These are phyloP conservation scores for Alitta virens DNA, from an alignment of 2,888 invertebrate genomes.

Conservation along the genomic window DNA sequence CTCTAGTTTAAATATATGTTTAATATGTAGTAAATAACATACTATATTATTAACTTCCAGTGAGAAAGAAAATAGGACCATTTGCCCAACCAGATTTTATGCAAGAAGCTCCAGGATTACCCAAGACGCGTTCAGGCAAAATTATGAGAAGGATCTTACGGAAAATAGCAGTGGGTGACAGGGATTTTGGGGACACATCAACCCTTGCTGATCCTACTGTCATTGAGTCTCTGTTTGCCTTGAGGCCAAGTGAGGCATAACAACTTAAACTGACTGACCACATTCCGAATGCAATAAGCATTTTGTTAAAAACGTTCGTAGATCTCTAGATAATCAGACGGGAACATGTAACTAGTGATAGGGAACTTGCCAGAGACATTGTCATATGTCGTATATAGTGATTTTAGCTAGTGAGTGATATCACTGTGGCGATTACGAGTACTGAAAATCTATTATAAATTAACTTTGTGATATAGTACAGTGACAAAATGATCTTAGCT, in stretches of 20 bases:
- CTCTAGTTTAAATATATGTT: too few species aligned
- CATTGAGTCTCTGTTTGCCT: slow-evolving; percentile 62
- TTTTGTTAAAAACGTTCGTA: too few species aligned
- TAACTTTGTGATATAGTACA: too few species aligned
- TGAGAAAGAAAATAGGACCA: slow-evolving; percentile 86
- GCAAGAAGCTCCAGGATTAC: slow-evolving; percentile 89
- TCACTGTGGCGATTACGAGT: too few species aligned
- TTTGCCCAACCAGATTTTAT: slow-evolving; percentile 94
- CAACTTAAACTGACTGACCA: background rate
- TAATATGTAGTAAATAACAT: background rate
- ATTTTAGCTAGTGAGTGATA: too few species aligned
- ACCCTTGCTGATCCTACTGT: slow-evolving; percentile 91
- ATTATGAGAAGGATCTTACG: slow-evolving; percentile 94
- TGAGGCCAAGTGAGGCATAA: slow-evolving; percentile 29
- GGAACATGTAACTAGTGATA: too few species aligned
- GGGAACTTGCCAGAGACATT: too few species aligned
- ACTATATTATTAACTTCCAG: slow-evolving; percentile 58
- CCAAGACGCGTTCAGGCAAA: slow-evolving; percentile 96
- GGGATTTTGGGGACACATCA: slow-evolving; percentile 86
- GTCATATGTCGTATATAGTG: too few species aligned
- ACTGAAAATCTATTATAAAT: too few species aligned
- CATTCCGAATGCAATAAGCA: too few species aligned
- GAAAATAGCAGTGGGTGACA: slow-evolving; percentile 87
- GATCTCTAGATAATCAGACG: too few species aligned
- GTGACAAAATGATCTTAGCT: too few species aligned